Evolutionary conservation across 2,888 invertebrate species (phyloP), one percentile per base, ranked within the genome.

Genomic region (Orthosia gracilis): DNA sequence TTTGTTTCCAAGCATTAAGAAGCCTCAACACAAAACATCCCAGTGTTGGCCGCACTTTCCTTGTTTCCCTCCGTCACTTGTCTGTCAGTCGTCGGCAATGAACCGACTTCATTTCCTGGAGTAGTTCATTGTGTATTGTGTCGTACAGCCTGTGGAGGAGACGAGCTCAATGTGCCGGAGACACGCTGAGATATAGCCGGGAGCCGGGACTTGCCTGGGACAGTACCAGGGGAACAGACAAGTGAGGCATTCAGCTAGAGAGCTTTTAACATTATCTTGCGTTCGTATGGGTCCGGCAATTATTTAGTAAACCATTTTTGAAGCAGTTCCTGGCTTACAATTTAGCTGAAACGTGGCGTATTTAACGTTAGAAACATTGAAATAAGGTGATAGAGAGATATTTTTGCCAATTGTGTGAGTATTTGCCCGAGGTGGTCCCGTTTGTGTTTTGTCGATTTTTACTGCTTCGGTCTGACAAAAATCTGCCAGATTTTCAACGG

Each of bases 31-130:
- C 21, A n/a, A 40, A 62, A 1, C 7, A 13, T n/a, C 13, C 3
- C 5, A 4, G n/a, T 17, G 2, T 23, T 15, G 17, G 18, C 58
- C 49, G 26, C 9, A n/a, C 17, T 13, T n/a, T n/a, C 13, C 13
- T 50, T 62, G 23, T 62, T 23, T n/a, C 45, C 45, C 17, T 18
- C 15, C n/a, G 23, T 12, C 21, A 5, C 5, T 49, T 13, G 49
- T 31, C 40, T 13, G 52, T 15, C 21, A 17, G 17, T n/a, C 17
- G 74, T 80, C 74, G 80, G 63, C 59, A 59, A 67, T 67, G 3
- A 63, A 18, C 45, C 15, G 18, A 11, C 59, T 68, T 80, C 80
- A 78, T 78, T 78, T 80, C 78, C 78, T 64, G 55, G 74, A 78
- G 78, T 78, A 64, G 54, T 74, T 64, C 50, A 64, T 78, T 78